Conservation (phyloP, 2,113 vertebrate species). For the Cavia aperea region DNA sequence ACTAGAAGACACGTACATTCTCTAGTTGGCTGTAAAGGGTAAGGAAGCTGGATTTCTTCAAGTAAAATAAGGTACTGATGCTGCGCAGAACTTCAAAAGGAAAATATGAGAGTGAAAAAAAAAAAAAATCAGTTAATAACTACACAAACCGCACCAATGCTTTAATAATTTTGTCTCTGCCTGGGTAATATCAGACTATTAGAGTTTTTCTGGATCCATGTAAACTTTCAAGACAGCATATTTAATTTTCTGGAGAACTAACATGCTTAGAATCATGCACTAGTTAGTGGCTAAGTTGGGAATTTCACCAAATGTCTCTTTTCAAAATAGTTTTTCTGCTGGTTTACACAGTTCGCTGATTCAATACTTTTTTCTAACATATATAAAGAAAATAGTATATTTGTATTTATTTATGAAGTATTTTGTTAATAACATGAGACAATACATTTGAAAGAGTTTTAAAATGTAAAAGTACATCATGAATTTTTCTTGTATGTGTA, state of each 20-base stretch:
- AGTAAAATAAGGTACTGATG: not conserved
- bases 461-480: not conserved
- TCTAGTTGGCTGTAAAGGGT: constrained; percentile 53
- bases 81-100: not conserved
- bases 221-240: not conserved
- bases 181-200: not conserved
- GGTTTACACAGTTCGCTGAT: not conserved
- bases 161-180: not conserved
- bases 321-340: not conserved
- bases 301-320: not conserved
- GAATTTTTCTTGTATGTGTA: not conserved
- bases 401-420: not conserved
- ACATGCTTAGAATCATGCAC: not conserved
- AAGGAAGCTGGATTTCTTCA: constrained; percentile 39
- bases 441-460: not conserved
- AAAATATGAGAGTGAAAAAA: not conserved
- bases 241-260: not conserved
- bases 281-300: not conserved
- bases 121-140: not conserved
- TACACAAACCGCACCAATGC: not conserved
- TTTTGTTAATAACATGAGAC: not conserved
- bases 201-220: accelerated
- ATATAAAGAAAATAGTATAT: not conserved
- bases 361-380: not conserved
- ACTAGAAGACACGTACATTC: constrained; percentile 32